Percentiles rank a stretch among this genome's conserved stretches.
These are phyloP conservation scores for Agrotis ipsilon DNA, from an alignment of 2,888 invertebrate genomes.

Conservation along the genomic window DNA sequence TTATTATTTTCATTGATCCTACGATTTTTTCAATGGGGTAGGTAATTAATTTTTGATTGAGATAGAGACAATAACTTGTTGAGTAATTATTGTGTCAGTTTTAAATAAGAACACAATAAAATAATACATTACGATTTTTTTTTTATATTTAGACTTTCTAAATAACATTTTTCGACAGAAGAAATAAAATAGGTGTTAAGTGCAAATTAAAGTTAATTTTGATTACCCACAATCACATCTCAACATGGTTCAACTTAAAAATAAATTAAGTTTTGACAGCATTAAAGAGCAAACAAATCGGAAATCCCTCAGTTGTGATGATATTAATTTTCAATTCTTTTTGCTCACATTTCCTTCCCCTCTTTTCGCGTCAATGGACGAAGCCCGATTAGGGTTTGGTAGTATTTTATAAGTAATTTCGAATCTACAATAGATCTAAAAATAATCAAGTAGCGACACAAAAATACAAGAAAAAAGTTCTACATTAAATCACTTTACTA, in stretches of 20 bases:
- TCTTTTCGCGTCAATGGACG: neutral
- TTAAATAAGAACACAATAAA: neutral
- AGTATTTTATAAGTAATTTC: neutral
- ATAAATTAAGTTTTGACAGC: conserved; percentile 8
- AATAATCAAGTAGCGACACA: neutral
- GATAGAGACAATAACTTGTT: neutral
- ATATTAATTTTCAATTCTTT: conserved; percentile 20
- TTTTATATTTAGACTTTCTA: too few species aligned
- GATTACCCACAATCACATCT: neutral
- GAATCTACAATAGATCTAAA: neutral
- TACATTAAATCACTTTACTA: conserved; percentile 6
- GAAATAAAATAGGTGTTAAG: neutral
- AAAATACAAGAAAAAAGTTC: neutral
- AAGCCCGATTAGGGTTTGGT: neutral
- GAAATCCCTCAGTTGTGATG: conserved; percentile 11
- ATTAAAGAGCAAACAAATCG: conserved; percentile 5
- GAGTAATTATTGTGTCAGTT: neutral
- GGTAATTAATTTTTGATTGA: neutral
- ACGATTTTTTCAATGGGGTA: neutral
- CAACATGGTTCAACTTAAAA: conserved; percentile 12
- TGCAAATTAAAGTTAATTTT: conserved; percentile 4
- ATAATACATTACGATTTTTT: too few species aligned
- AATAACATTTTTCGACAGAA: too few species aligned
- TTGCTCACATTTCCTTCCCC: conserved; percentile 16
- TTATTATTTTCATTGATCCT: neutral